Conservation (phyloP, 1,140 invertebrate species). For the Orius insidiosus region DNA sequence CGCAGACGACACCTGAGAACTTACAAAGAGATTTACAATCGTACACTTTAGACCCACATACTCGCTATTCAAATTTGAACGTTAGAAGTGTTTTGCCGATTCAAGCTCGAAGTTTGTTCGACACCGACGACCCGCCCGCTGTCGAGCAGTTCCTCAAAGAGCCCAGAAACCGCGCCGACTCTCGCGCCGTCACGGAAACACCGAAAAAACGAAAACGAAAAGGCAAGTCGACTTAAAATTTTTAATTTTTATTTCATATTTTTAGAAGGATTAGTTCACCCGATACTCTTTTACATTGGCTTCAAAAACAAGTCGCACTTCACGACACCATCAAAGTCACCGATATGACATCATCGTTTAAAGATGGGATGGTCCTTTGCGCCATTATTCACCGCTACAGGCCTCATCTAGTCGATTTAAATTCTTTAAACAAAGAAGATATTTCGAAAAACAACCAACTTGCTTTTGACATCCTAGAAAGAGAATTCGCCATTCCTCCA, state of each 20-base stretch:
- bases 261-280: constrained; percentile 34
- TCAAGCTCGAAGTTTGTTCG: constrained; percentile 41
- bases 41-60: constrained; percentile 81
- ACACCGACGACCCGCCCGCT: constrained; percentile 37
- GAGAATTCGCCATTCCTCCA: constrained; percentile 58
- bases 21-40: constrained; percentile 70
- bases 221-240: constrained; percentile 29
- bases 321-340: constrained; percentile 46
- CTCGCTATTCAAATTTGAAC: constrained; percentile 42
- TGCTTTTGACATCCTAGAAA: constrained; percentile 64
- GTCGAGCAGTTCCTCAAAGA: constrained; percentile 27
- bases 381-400: constrained; percentile 72
- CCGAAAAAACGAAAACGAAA: constrained; percentile 44
- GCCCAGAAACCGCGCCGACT: constrained; percentile 20
- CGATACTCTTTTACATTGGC: constrained; percentile 56
- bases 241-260: background rate
- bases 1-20: constrained; percentile 91
- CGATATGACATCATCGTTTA: constrained; percentile 54
- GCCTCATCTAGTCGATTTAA: constrained; percentile 70
- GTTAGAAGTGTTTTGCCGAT: constrained; percentile 38
- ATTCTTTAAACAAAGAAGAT: constrained; percentile 43
- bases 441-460: constrained; percentile 53
- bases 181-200: constrained; percentile 26
- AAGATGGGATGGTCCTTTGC: constrained; percentile 58
- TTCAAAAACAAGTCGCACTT: constrained; percentile 49